A percentile compares a stretch with the other conserved stretches of the same genome.
These are phyloP conservation scores for Pithys albifrons DNA, from an alignment of 2,113 vertebrate species.

Conservation along the genomic window DNA sequence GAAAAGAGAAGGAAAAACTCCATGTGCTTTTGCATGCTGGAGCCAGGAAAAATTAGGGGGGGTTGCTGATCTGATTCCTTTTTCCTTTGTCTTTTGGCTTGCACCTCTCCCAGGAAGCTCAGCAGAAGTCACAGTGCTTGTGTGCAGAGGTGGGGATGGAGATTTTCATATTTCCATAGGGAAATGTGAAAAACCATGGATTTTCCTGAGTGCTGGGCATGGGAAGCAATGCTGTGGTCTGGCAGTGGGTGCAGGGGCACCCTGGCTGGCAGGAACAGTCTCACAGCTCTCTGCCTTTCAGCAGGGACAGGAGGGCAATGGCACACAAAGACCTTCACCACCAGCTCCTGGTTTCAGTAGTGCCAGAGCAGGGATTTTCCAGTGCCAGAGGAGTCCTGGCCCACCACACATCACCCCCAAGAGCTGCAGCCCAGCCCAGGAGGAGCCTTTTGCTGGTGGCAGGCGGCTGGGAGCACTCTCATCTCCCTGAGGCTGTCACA, in stretches of 20 bases:
- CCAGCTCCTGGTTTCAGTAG: background rate
- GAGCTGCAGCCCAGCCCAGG: background rate
- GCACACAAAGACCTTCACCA: background rate
- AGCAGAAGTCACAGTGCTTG: background rate
- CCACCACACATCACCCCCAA: background rate
- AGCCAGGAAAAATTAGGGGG: conserved; percentile 33
- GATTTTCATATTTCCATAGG: background rate
- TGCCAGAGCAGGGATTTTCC: background rate
- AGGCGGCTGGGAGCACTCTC: background rate
- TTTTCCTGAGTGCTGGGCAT: background rate
- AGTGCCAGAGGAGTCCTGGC: background rate
- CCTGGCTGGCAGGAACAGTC: background rate
- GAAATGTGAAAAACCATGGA: background rate
- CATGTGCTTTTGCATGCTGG: background rate
- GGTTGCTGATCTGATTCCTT: conserved; percentile 19
- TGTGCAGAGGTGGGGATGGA: background rate
- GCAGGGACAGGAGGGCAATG: background rate
- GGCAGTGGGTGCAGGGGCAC: background rate
- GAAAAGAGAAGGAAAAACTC: conserved; percentile 16
- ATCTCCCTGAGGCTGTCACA: background rate
- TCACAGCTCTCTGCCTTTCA: background rate
- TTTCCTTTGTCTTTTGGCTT: background rate
- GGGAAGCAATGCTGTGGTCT: background rate
- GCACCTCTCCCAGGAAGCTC: background rate
- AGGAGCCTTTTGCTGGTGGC: background rate